Base-by-base conservation (phyloP, 2,797 vertebrate species). In the Ficedula albicollis region DNA sequence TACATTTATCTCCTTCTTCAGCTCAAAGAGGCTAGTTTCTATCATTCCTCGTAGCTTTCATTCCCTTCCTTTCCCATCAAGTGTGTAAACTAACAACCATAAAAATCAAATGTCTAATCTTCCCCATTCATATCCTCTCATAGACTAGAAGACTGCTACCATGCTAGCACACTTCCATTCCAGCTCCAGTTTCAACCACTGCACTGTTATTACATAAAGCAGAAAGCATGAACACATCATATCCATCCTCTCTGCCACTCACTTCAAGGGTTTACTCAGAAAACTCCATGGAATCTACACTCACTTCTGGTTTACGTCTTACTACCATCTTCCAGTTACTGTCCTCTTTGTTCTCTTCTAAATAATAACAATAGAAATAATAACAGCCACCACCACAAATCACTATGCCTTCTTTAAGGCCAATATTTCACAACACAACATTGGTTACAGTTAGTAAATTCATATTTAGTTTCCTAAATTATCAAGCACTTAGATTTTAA, bases 401-500 rank as follows among this genome's bases (percentile, higher is more conserved):
- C 34, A 56, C 36, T 60, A 13, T 10, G 14, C 34, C 38, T 93
- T 84, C 80, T 67, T 73, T 67, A 49, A 79, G 29, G 20, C 54
- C 2, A 77, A 7, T 49, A 81, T 78, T 94, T 89, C 58, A 60
- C 76, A 92, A 80, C 49, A 89, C 34, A 79, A 69, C 19, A 29
- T 25, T 27, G 29, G 56, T 36, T 85, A 68, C 19, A 77, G 60
- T 55, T n/a, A 67, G 36, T 52, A 85, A 89, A 89, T 68, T 64
- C 16, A 10, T 59, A 87, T 43, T 92, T 79, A 18, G 16, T 43
- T 83, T 78, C 58, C 62, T 77, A 87, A 89, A 83, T 80, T 72
- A 91, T 54, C 55, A 95, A 80, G 73, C 46, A 56, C 38, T 67
- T 77, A 15, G 14, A 72, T 89, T 81, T 92, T 75, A 94, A 93